phyloP scores from a whole-genome alignment of 2,113 vertebrate species.

The Cacatua alba region DNA sequence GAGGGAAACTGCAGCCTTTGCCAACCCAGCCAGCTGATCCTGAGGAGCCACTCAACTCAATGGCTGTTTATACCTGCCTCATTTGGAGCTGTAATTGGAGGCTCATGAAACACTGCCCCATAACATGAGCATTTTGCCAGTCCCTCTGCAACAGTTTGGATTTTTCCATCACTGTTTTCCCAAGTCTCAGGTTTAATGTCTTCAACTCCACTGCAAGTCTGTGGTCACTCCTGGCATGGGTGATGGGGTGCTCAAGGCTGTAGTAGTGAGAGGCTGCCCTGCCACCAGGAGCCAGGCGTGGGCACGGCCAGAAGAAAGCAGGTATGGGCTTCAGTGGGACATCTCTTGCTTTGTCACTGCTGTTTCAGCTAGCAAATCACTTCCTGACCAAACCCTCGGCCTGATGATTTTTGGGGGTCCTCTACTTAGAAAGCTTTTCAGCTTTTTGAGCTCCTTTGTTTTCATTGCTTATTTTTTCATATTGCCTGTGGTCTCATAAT shows the following conservation, averaged over 20 bases:
- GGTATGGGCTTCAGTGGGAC: background rate
- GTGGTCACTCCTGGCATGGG: background rate
- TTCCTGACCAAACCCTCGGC: background rate
- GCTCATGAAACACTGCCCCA: background rate
- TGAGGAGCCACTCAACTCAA: background rate
- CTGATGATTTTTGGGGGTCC: background rate
- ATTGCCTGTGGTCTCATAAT: background rate
- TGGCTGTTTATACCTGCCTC: background rate
- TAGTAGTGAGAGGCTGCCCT: background rate
- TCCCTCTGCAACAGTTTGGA: background rate
- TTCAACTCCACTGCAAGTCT: background rate
- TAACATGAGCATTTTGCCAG: fast-evolving
- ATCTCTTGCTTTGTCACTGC: background rate
- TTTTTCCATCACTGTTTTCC: background rate
- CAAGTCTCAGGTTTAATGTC: background rate
- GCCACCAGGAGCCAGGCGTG: fast-evolving
- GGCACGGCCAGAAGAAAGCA: background rate
- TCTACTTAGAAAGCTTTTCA: background rate
- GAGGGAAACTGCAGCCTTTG: background rate
- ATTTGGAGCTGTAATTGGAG: background rate
- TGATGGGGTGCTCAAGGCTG: background rate
- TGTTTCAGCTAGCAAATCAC: background rate
- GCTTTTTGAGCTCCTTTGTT: background rate
- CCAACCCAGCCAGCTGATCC: background rate
- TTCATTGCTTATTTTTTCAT: background rate